phyloP scores from a whole-genome alignment of 1,140 invertebrate genomes.

The Drosophila sturtevanti region DNA sequence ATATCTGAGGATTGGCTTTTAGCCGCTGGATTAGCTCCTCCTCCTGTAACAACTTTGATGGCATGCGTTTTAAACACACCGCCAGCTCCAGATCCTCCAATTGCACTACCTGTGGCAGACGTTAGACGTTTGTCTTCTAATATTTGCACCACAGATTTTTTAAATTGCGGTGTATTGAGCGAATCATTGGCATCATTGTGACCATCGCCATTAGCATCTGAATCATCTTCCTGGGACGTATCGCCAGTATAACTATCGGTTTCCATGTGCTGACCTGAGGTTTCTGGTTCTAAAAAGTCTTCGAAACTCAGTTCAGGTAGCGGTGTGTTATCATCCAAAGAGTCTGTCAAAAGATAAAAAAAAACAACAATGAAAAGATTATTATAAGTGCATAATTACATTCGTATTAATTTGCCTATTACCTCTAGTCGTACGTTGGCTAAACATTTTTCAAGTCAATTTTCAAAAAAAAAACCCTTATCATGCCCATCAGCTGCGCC shows the following conservation, averaged over 20 bases:
- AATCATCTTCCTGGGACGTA: conserved; percentile 18
- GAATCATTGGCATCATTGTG: conserved; percentile 40
- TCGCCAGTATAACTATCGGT: conserved; percentile 22
- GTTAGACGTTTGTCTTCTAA: conserved; percentile 54
- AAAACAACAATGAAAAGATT: not conserved
- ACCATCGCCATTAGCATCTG: conserved; percentile 13
- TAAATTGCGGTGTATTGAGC: conserved; percentile 66
- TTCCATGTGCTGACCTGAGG: conserved; percentile 44
- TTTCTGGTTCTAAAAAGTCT: conserved; percentile 65
- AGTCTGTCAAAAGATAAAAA: conserved; percentile 32
- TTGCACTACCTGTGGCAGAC: not conserved
- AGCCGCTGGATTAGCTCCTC: conserved; percentile 5
- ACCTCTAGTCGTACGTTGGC: conserved; percentile 41
- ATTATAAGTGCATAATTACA: not conserved
- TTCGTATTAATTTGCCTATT: conserved; percentile 3
- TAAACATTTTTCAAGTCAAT: conserved; percentile 65
- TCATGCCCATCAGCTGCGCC: conserved; percentile 55
- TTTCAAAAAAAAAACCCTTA: conserved; percentile 56
- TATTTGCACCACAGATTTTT: conserved; percentile 54
- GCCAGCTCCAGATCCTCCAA: conserved; percentile 10
- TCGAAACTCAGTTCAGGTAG: conserved; percentile 71
- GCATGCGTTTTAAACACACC: conserved; percentile 47
- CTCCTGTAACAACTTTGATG: conserved; percentile 44
- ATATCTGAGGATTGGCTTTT: conserved; percentile 43
- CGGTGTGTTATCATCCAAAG: conserved; percentile 60